Evolutionary conservation across 2,113 vertebrate species (phyloP), one percentile per base, ranked within the genome.

Genomic region (Phaethon lepturus): DNA sequence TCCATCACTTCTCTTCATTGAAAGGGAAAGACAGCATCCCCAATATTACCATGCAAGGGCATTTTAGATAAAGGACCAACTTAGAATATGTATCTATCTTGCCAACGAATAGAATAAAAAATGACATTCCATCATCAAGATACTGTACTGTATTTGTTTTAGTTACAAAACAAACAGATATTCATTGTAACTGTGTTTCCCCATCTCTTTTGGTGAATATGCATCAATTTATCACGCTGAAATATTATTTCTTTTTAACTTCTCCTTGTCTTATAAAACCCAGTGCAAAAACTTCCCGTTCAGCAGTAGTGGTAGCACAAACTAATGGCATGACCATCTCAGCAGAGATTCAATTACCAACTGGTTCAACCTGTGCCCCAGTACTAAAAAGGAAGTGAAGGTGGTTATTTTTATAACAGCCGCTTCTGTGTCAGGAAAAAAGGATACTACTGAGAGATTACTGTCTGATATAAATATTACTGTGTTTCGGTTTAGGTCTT

Each of bases 151-250:
- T 58, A 42, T 60, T 82, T 92, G 93, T 52, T 82, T 81, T 75
- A 44, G 75, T 19, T 26, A 83, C 38, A 74, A 96, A 87, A 78
- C 69, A 40, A 68, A 93, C 19, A 47, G 52, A 56, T 89, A 82
- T 50, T 97, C 50, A 94, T 64, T 63, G 35, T 10, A 59, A 62
- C 68, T 53, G 47, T 67, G 63, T 56, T 88, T 86, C 47, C 60
- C 35, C 68, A 18, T 83, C 63, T 93, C 40, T 66, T 19, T 89
- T 94, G 88, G 97, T 89, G 86, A 97, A 95, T 97, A 94, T 28
- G 24, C 64, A 88, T 78, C 85, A 5, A 80, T 98, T 97, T 94
- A 94, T 97, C 97, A 96, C 82, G 91, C 45, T 96, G 97, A 97
- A 98, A 82, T 64, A 31, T 88, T 81, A 92, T 91, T 98, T 93